Conservation (phyloP, 2,888 invertebrate species). For the Chrysodeixis includens region DNA sequence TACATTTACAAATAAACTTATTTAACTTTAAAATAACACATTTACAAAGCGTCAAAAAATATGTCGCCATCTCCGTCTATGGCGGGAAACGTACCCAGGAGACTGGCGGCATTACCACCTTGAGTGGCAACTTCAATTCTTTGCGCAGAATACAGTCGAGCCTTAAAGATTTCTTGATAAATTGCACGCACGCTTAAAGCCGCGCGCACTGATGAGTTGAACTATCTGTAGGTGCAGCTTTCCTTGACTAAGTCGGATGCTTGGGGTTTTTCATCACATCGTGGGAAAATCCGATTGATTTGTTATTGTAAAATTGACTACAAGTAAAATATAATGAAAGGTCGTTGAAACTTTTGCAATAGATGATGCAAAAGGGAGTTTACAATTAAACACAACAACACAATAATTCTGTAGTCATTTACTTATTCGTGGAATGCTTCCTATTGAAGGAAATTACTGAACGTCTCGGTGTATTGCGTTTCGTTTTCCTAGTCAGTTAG, state of each 20-base stretch:
- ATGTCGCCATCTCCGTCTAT: too few relatives aligned
- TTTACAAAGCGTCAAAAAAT: too few relatives aligned
- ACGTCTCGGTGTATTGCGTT: background rate
- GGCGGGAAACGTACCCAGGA: too few relatives aligned
- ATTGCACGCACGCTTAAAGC: too few relatives aligned
- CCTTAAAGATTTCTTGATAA: too few relatives aligned
- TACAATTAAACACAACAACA: slow-evolving; percentile 11
- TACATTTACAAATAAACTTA: too few relatives aligned
- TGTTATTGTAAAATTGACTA: slow-evolving; percentile 8
- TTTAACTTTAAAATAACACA: too few relatives aligned
- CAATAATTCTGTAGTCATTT: background rate
- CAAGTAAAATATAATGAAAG: slow-evolving; percentile 19
- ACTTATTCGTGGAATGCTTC: background rate
- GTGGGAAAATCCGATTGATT: slow-evolving; percentile 38
- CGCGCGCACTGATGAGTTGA: too few relatives aligned
- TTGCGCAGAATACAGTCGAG: too few relatives aligned
- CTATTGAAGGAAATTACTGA: slow-evolving; percentile 4
- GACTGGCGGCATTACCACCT: too few relatives aligned
- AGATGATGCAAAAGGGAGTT: slow-evolving; percentile 9
- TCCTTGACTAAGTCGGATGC: slow-evolving; percentile 15
- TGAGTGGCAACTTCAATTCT: too few relatives aligned
- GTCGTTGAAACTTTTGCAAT: slow-evolving; percentile 20
- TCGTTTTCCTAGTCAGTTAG: background rate
- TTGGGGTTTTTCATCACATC: slow-evolving; percentile 15
- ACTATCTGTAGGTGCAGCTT: slow-evolving; percentile 17